Conservation (phyloP, 2,888 invertebrate genomes). For the Megaustenia siamemsis region DNA sequence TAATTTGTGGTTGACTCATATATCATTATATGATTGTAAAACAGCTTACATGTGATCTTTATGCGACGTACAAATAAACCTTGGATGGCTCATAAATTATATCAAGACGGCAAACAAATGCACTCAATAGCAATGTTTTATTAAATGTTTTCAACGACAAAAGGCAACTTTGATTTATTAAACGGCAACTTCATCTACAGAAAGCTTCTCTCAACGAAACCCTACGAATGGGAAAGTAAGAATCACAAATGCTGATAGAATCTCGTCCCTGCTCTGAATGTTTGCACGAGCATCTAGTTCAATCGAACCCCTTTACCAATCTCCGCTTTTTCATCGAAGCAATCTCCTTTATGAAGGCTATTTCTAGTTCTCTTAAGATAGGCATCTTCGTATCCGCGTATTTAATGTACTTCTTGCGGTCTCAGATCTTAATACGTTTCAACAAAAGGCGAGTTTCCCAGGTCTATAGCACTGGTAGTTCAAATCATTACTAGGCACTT, state of each 20-base stretch:
- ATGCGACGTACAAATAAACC: too few species aligned
- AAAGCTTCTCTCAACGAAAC: not conserved
- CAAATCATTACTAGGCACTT: not conserved
- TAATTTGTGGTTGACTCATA: too few species aligned
- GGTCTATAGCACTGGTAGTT: not conserved
- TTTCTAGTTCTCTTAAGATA: not conserved
- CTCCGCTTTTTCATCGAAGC: not conserved
- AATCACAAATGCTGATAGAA: not conserved
- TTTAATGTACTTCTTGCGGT: not conserved
- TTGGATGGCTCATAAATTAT: too few species aligned
- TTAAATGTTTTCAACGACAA: too few species aligned
- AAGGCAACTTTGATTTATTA: not conserved
- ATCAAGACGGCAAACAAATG: too few species aligned
- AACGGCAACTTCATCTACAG: not conserved
- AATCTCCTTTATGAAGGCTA: not conserved
- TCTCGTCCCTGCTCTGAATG: not conserved
- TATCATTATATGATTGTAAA: too few species aligned
- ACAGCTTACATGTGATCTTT: too few species aligned
- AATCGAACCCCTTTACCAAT: conserved; percentile 12
- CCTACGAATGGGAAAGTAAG: not conserved
- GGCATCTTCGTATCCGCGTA: not conserved
- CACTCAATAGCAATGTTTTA: too few species aligned
- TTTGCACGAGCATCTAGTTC: not conserved
- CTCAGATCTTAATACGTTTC: not conserved
- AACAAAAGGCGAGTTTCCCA: not conserved